Conservation (phyloP, 2,888 invertebrate species). For the Oligia latruncula region DNA sequence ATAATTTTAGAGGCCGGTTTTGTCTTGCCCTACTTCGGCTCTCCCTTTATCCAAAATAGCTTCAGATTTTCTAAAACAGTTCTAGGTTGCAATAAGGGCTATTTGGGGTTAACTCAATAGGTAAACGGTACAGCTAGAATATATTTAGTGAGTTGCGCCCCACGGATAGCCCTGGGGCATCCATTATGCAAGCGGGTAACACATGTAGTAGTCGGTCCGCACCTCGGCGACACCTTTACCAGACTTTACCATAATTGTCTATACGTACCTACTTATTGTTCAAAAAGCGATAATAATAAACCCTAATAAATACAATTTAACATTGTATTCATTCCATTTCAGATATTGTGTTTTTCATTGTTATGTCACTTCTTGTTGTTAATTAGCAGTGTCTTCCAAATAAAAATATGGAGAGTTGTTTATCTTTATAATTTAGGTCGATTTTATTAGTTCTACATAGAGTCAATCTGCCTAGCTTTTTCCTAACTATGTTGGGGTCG, state of each 20-base stretch:
- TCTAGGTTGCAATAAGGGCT: neutral
- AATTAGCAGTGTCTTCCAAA: conserved; percentile 15
- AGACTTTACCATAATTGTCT: conserved; percentile 86
- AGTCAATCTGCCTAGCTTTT: neutral
- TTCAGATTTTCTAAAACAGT: neutral
- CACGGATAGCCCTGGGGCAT: conserved; percentile 79
- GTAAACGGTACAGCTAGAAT: conserved; percentile 10
- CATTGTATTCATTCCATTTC: conserved; percentile 52
- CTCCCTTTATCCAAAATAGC: neutral
- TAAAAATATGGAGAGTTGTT: neutral
- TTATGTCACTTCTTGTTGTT: conserved; percentile 22
- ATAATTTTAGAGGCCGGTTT: neutral
- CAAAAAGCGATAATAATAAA: conserved; percentile 71
- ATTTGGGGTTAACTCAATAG: conserved; percentile 25
- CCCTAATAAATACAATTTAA: conserved; percentile 69
- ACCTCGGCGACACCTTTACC: conserved; percentile 82
- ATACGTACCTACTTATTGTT: conserved; percentile 76
- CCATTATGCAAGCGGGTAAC: conserved; percentile 87
- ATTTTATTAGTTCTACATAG: neutral
- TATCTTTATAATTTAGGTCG: neutral
- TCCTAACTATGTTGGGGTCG: neutral
- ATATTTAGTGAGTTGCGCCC: conserved; percentile 43
- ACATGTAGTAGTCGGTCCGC: conserved; percentile 83
- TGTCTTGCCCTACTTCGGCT: neutral
- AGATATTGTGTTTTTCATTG: conserved; percentile 38